Percentiles rank a stretch among this genome's conserved stretches.
These are phyloP conservation scores for Actinia equina DNA, from an alignment of 64 coral and sea anemone species.

Conservation along the genomic window DNA sequence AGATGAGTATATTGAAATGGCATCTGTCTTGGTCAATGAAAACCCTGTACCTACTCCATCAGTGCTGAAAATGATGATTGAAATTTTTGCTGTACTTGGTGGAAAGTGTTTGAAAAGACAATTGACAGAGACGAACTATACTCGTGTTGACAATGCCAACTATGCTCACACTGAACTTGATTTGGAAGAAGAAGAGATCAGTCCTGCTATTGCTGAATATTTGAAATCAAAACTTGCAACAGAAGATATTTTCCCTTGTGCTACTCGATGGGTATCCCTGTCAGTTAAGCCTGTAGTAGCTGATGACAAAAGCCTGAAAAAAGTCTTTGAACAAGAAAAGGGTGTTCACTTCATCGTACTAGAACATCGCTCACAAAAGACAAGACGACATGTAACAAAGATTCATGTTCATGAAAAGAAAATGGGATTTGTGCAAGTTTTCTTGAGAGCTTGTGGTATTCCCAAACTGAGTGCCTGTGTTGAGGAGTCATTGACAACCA, in stretches of 20 bases:
- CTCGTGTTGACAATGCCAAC: not conserved
- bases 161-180: constrained; percentile 7
- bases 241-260: constrained; percentile 50
- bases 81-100: constrained; percentile 67
- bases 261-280: constrained; percentile 62
- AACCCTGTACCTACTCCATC: constrained; percentile 44
- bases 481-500: constrained; percentile 28
- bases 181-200: not conserved
- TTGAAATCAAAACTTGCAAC: constrained; percentile 27
- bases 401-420: constrained; percentile 6
- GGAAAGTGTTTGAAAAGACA: constrained; percentile 21
- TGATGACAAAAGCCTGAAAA: constrained; percentile 60
- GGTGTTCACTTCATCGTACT: constrained; percentile 61
- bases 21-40: constrained; percentile 42
- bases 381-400: not conserved
- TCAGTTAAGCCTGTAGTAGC: constrained; percentile 60
- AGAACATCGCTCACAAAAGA: constrained; percentile 19
- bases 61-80: constrained; percentile 19
- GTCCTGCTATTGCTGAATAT: constrained; percentile 17
- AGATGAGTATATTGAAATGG: constrained; percentile 77
- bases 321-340: constrained; percentile 57
- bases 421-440: constrained; percentile 23
- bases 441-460: constrained; percentile 65
- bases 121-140: not conserved
- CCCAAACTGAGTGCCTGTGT: constrained; percentile 44